Evolutionary conservation across 2,888 invertebrate genomes (phyloP).

Genomic region (Diplazon laetatorius): DNA sequence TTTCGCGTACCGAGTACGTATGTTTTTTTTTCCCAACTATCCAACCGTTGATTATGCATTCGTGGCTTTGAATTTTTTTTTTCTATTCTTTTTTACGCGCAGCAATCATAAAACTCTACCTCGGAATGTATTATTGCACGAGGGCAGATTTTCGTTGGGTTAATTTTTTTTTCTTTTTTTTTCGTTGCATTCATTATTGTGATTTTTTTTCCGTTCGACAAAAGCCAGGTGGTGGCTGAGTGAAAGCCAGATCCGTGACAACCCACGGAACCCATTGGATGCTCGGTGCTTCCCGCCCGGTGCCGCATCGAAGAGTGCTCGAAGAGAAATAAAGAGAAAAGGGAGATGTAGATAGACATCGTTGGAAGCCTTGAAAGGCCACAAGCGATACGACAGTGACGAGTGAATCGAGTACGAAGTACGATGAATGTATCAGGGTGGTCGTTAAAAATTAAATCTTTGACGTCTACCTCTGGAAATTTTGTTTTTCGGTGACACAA

Average conservation of each 20-base stretch:
- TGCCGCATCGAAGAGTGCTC: slow-evolving; percentile 44
- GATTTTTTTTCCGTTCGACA: slow-evolving; percentile 21
- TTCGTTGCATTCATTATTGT: no score
- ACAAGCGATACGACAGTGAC: slow-evolving; percentile 26
- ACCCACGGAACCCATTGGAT: slow-evolving; percentile 18
- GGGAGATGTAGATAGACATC: background rate
- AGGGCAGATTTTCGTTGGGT: background rate
- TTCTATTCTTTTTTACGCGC: slow-evolving; percentile 15
- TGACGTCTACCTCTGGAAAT: no score
- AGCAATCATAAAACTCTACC: slow-evolving; percentile 21
- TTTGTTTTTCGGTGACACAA: no score
- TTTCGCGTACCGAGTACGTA: slow-evolving; percentile 1
- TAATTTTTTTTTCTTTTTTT: slow-evolving; percentile 17
- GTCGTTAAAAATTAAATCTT: no score
- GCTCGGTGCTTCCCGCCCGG: slow-evolving; percentile 33
- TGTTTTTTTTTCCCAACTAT: slow-evolving; percentile 30
- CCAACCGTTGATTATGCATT: slow-evolving; percentile 52
- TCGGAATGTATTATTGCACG: slow-evolving; percentile 14
- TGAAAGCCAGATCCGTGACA: background rate
- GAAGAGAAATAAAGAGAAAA: slow-evolving; percentile 31
- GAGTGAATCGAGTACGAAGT: slow-evolving; percentile 42
- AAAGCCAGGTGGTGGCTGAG: slow-evolving; percentile 21
- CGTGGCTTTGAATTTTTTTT: slow-evolving; percentile 28
- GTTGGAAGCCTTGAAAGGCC: slow-evolving; percentile 42
- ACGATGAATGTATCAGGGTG: no score